phyloP scores from a whole-genome alignment of 2,888 invertebrate genomes.

The Dynastes hyllus region DNA sequence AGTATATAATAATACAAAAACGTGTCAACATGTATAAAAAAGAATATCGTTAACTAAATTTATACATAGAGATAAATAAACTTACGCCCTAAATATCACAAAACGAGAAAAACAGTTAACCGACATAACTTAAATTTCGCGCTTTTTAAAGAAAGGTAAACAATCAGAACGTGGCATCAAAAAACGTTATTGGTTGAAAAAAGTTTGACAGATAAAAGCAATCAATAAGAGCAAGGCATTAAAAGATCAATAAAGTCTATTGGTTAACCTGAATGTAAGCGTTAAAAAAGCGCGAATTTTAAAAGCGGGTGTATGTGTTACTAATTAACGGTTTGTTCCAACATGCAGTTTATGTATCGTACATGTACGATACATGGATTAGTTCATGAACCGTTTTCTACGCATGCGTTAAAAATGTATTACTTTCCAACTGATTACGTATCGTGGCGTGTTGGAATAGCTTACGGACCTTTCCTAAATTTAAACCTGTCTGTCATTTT shows the following conservation, averaged over 20 bases:
- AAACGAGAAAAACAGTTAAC: constrained; percentile 30
- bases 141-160: background rate
- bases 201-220: background rate
- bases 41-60: constrained; percentile 18
- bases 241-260: no score
- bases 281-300: constrained; percentile 13
- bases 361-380: no score
- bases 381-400: no score
- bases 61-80: constrained; percentile 31
- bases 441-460: no score
- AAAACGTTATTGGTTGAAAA: background rate
- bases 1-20: constrained; percentile 34
- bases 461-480: no score
- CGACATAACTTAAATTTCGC: constrained; percentile 26
- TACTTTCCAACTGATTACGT: no score
- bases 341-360: no score
- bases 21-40: constrained; percentile 47
- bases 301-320: background rate
- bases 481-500: no score
- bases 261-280: background rate
- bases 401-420: no score
- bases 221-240: no score
- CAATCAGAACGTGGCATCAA: background rate
- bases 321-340: background rate
- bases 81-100: constrained; percentile 43